phyloP scores from a whole-genome alignment of 2,888 invertebrate genomes.

The Holacanthella duospinosa region DNA sequence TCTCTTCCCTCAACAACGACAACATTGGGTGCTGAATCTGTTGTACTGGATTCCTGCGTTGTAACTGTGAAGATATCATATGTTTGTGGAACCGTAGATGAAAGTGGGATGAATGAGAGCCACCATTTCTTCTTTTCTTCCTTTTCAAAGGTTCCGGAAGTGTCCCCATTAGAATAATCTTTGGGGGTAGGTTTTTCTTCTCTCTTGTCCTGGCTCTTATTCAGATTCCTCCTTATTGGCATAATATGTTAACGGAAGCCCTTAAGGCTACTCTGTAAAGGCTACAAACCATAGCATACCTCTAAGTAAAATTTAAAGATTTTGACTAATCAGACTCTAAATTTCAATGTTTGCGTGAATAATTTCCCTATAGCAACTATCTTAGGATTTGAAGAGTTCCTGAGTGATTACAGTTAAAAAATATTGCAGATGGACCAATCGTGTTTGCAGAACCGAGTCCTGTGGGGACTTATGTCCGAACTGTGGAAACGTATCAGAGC shows the following conservation, averaged over 20 bases:
- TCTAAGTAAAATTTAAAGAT: neutral
- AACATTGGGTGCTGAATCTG: neutral
- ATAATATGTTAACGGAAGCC: too few species aligned
- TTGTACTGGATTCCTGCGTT: neutral
- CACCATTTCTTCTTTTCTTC: neutral
- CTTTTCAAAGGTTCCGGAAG: neutral
- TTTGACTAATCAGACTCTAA: too few species aligned
- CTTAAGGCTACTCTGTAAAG: too few species aligned
- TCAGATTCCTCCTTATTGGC: too few species aligned
- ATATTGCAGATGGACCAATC: neutral
- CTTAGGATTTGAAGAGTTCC: too few species aligned
- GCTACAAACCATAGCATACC: neutral
- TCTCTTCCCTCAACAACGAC: too few species aligned
- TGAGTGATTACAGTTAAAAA: neutral
- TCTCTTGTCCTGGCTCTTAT: too few species aligned
- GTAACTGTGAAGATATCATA: neutral
- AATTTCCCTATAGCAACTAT: too few species aligned
- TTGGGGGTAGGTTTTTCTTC: neutral
- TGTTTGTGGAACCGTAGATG: neutral
- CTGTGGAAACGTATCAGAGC: neutral
- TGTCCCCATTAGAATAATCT: neutral
- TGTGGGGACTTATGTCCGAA: neutral
- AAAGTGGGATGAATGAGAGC: too few species aligned
- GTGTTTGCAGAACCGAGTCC: neutral
- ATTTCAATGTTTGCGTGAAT: too few species aligned